Evolutionary conservation across 2,888 invertebrate genomes (phyloP).

Genomic region (Anaspis maculata): DNA sequence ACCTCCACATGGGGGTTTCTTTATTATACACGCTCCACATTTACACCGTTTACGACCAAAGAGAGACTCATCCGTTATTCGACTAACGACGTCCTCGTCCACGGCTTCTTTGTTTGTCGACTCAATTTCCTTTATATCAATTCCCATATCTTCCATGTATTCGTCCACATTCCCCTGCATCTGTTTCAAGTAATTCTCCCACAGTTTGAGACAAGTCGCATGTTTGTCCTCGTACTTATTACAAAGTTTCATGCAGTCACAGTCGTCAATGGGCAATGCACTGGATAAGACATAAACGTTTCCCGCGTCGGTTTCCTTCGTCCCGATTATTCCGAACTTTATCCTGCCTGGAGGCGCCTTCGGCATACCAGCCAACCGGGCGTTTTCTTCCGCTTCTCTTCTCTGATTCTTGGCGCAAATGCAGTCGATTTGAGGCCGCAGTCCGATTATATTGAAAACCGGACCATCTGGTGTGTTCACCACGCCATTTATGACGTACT

Average conservation of each 20-base stretch:
- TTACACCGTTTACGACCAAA: no score
- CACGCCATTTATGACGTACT: conserved; percentile 24
- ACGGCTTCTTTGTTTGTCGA: not conserved
- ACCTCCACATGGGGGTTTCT: no score
- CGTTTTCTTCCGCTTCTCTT: conserved; percentile 21
- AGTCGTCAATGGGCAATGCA: conserved; percentile 25
- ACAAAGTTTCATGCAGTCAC: conserved; percentile 31
- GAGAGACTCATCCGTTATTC: no score
- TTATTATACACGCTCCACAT: no score
- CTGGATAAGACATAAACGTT: conserved; percentile 31
- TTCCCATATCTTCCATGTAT: conserved; percentile 18
- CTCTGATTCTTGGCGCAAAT: conserved; percentile 19
- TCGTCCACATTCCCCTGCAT: conserved; percentile 19
- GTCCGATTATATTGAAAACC: conserved; percentile 22
- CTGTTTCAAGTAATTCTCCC: conserved; percentile 21
- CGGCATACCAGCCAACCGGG: conserved; percentile 26
- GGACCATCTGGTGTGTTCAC: conserved; percentile 20
- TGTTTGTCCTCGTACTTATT: conserved; percentile 28
- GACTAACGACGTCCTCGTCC: not conserved
- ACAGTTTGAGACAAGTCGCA: conserved; percentile 24
- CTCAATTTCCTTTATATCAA: not conserved
- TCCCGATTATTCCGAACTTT: conserved; percentile 32
- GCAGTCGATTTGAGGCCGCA: conserved; percentile 22
- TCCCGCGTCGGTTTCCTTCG: conserved; percentile 28
- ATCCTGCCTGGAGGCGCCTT: conserved; percentile 23